A percentile compares a stretch with the other conserved stretches of the same genome.
Conservation (phyloP, 2,797 vertebrate species). For the Myotis planiceps region DNA sequence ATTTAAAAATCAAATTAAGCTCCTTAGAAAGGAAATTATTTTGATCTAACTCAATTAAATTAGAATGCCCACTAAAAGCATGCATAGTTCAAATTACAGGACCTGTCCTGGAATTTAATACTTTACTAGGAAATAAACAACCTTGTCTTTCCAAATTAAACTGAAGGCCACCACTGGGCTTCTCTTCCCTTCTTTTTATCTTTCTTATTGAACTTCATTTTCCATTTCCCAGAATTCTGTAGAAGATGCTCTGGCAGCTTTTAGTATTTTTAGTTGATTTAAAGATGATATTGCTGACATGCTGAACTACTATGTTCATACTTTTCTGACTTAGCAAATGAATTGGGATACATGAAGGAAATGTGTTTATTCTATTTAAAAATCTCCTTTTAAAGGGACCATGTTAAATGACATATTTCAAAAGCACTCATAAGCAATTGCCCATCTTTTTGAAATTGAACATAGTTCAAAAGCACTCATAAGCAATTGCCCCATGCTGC, state of each 20-base stretch:
- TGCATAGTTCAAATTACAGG: neutral
- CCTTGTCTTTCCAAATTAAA: constrained; percentile 15
- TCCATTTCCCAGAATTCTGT: neutral
- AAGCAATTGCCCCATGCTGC: neutral
- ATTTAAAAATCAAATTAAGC: neutral
- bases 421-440: neutral
- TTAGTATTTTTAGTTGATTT: neutral
- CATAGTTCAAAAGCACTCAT: neutral
- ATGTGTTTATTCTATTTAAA: neutral
- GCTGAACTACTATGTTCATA: neutral
- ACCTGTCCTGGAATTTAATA: neutral
- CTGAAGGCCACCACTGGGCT: neutral
- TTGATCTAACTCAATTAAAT: neutral
- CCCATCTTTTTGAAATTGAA: neutral
- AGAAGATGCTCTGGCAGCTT: neutral
- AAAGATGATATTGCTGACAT: neutral
- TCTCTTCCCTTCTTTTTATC: neutral
- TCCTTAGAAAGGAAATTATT: constrained; percentile 19
- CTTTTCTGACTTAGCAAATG: neutral
- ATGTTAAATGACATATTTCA: neutral
- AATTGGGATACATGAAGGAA: neutral
- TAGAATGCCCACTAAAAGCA: neutral
- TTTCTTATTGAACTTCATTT: neutral
- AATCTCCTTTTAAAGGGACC: neutral
- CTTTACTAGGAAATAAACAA: constrained; percentile 15